Percentiles rank a stretch among this genome's conserved stretches.
These are phyloP conservation scores for Montipora capitata DNA, from an alignment of 92 coral and sea anemone species.

Conservation along the genomic window DNA sequence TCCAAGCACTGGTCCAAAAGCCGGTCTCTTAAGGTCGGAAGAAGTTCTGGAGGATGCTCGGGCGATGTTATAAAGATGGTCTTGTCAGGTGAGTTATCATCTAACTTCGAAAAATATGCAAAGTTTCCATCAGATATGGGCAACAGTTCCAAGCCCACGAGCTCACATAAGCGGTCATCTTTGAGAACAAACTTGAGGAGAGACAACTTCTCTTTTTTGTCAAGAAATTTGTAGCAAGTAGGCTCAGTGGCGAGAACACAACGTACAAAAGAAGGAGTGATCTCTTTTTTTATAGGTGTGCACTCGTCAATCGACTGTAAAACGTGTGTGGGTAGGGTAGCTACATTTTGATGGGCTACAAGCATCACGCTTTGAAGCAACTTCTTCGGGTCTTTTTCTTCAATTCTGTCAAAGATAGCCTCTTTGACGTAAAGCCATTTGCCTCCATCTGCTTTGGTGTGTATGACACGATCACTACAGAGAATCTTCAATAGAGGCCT, in stretches of 20 bases:
- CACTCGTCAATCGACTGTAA: constrained; percentile 8
- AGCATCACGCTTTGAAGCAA: constrained; percentile 33
- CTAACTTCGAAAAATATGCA: constrained; percentile 33
- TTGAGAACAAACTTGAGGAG: constrained; percentile 76
- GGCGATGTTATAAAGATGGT: constrained; percentile 71
- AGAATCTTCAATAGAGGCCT: constrained; percentile 44
- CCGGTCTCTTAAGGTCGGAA: constrained; percentile 76
- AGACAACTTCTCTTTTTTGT: constrained; percentile 49
- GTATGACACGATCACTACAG: constrained; percentile 27
- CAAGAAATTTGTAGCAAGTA: constrained; percentile 27
- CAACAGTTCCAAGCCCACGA: constrained; percentile 80
- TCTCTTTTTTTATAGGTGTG: neutral
- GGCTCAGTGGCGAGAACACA: constrained; percentile 40
- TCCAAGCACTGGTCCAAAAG: constrained; percentile 70
- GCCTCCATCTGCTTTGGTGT: constrained; percentile 73
- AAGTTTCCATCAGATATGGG: constrained; percentile 80
- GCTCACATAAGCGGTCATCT: constrained; percentile 54
- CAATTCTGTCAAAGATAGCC: constrained; percentile 33
- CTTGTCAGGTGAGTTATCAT: neutral
- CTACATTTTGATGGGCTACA: constrained; percentile 53
- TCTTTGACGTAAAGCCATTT: constrained; percentile 78
- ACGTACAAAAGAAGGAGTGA: constrained; percentile 78
- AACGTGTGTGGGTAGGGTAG: constrained; percentile 68
- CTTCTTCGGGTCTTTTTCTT: neutral
- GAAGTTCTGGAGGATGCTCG: constrained; percentile 78